A percentile compares a stretch with the other conserved stretches of the same genome.
Evolutionary conservation across 2,113 vertebrate species (phyloP).

Genomic region (Cephalopholis sonnerati): DNA sequence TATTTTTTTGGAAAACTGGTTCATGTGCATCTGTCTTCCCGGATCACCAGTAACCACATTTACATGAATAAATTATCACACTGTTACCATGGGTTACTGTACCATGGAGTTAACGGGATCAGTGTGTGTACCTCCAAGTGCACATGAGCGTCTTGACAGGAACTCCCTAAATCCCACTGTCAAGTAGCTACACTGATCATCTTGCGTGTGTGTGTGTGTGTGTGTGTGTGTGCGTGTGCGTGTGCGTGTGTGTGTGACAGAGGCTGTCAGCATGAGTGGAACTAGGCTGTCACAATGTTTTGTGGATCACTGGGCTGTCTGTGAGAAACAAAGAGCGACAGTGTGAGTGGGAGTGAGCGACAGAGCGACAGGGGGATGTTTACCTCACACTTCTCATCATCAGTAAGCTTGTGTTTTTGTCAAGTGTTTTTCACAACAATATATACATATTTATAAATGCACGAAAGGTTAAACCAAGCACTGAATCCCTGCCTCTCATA

Average conservation of each 20-base stretch:
- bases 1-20: too few species aligned
- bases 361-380: slow-evolving; percentile 34
- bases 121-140: neutral
- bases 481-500: neutral
- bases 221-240: neutral
- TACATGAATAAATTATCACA: neutral
- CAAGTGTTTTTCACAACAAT: slow-evolving; percentile 44
- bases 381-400: slow-evolving; percentile 52
- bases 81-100: neutral
- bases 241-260: neutral
- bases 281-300: slow-evolving; percentile 68
- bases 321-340: slow-evolving; percentile 48
- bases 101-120: neutral
- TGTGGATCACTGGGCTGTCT: slow-evolving; percentile 61
- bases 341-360: slow-evolving; percentile 50
- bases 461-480: neutral
- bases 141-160: slow-evolving; percentile 14
- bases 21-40: neutral
- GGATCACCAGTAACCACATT: neutral
- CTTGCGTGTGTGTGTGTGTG: neutral
- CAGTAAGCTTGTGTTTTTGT: slow-evolving; percentile 43
- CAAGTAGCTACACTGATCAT: slow-evolving; percentile 37
- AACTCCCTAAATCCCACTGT: slow-evolving; percentile 26
- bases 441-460: slow-evolving; percentile 25
- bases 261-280: slow-evolving; percentile 45